Percentiles rank a stretch among this genome's conserved stretches.
These are phyloP conservation scores for Malurus leucopterus DNA, from an alignment of 2,797 vertebrate genomes.

Conservation along the genomic window DNA sequence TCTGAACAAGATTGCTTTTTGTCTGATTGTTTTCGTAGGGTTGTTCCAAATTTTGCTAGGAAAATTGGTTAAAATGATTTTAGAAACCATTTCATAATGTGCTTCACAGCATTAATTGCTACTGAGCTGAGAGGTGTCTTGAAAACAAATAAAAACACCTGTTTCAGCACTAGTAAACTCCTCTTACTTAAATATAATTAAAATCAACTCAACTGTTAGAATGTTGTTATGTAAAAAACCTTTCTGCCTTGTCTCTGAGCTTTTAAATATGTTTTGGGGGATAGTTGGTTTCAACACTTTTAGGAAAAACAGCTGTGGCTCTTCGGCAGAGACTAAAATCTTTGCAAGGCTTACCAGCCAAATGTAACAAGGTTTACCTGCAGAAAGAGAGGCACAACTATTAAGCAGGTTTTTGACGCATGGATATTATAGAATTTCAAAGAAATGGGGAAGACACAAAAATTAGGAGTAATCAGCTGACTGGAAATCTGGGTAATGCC, in stretches of 20 bases:
- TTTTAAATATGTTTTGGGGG: neutral
- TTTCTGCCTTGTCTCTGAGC: neutral
- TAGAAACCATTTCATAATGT: neutral
- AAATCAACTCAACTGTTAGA: neutral
- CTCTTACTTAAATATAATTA: neutral
- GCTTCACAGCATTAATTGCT: neutral
- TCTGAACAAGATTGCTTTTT: conserved; percentile 11
- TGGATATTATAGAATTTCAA: neutral
- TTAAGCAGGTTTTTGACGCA: neutral
- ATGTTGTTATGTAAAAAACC: neutral
- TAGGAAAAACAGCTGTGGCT: neutral
- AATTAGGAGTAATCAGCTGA: neutral
- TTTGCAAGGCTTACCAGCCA: neutral
- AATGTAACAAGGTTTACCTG: neutral
- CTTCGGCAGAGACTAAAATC: neutral
- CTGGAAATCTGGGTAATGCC: neutral
- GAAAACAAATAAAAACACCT: neutral
- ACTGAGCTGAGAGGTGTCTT: neutral
- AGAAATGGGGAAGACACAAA: neutral
- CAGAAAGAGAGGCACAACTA: neutral
- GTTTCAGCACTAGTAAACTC: neutral
- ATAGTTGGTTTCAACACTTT: neutral
- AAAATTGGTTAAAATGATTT: neutral
- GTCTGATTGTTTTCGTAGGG: neutral
- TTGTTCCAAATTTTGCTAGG: neutral